phyloP scores from a whole-genome alignment of 2,113 vertebrate species.

The Embiotoca jacksoni region DNA sequence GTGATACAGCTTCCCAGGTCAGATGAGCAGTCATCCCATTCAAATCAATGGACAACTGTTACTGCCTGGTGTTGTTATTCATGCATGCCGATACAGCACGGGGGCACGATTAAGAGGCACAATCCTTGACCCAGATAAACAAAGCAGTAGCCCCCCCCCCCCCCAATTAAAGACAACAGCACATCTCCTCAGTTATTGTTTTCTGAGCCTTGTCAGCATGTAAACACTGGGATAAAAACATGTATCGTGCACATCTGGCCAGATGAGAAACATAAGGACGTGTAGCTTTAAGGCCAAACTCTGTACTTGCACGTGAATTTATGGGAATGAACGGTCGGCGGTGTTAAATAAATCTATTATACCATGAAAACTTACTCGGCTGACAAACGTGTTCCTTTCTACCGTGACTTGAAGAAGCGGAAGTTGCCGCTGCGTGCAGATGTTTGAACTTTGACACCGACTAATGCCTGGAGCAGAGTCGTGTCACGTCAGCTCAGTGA shows the following conservation, averaged over 20 bases:
- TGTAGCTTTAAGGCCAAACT: neutral
- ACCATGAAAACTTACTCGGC: neutral
- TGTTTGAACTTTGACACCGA: slow-evolving; percentile 33
- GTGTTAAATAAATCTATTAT: neutral
- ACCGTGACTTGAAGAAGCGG: neutral
- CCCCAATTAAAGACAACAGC: slow-evolving; percentile 15
- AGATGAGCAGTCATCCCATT: neutral
- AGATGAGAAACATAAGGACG: neutral
- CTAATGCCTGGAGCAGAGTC: slow-evolving; percentile 51
- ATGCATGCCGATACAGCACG: neutral
- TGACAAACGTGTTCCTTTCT: neutral
- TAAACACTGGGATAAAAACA: neutral
- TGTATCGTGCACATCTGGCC: neutral
- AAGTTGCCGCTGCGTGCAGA: slow-evolving; percentile 28
- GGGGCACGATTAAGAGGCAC: slow-evolving; percentile 23
- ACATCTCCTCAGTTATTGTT: neutral
- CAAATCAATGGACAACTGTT: neutral
- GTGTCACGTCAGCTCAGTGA: neutral
- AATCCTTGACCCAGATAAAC: slow-evolving; percentile 62
- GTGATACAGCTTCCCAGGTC: neutral
- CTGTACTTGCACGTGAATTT: neutral
- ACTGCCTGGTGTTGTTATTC: neutral
- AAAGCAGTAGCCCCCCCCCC: slow-evolving; percentile 9
- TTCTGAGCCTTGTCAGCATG: neutral
- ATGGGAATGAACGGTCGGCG: neutral